Evolutionary conservation across 35 echinoderm and acorn worm genomes (phyloP).

Genomic region (Apostichopus parvimensis): DNA sequence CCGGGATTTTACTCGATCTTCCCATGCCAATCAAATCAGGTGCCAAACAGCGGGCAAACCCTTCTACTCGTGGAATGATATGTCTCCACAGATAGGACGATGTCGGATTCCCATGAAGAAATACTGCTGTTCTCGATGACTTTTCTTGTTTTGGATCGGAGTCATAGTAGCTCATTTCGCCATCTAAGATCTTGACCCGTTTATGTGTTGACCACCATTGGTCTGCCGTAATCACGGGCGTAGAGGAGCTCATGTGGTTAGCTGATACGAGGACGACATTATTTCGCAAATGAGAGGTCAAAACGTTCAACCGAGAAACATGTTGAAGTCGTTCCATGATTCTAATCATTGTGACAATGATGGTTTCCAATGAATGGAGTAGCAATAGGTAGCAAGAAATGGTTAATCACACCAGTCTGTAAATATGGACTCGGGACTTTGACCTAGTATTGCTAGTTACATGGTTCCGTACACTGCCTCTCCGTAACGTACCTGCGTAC

Average conservation of each 20-base stretch:
- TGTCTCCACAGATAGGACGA: constrained; percentile 94
- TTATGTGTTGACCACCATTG: constrained; percentile 83
- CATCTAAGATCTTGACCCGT: constrained; percentile 66
- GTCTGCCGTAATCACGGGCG: constrained; percentile 57
- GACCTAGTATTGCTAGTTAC: too few species aligned
- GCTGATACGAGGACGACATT: not conserved
- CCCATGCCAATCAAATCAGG: constrained; percentile 95
- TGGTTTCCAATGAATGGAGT: not conserved
- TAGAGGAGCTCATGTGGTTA: constrained; percentile 14
- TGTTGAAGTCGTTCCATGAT: constrained; percentile 25
- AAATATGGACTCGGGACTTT: too few species aligned
- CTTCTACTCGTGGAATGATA: constrained; percentile 77
- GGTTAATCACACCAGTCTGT: too few species aligned
- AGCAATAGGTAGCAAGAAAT: not conserved
- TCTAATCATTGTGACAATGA: constrained; percentile 4
- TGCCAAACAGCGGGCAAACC: constrained; percentile 72
- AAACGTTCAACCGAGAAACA: not conserved
- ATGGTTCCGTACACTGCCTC: too few species aligned
- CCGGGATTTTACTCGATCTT: constrained; percentile 69
- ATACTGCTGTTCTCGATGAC: constrained; percentile 58
- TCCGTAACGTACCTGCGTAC: too few species aligned
- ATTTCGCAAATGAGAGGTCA: too few species aligned
- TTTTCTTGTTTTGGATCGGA: constrained; percentile 66
- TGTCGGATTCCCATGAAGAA: constrained; percentile 93
- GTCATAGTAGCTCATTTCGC: constrained; percentile 87